Conservation (phyloP, 92 coral and sea anemone species). For the Paramuricea clavata region DNA sequence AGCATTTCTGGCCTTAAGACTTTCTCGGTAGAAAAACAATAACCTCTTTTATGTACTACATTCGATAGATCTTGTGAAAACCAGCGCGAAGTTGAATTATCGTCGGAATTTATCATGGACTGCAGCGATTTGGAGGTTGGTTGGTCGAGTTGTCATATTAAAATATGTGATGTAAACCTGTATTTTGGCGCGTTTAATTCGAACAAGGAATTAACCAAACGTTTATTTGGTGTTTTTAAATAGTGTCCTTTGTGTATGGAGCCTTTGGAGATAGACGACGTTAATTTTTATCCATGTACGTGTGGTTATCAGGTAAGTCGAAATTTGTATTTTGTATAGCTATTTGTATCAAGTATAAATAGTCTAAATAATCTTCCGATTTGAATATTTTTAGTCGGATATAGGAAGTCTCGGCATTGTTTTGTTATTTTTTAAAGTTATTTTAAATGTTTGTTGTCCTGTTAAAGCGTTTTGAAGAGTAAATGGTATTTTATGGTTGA, state of each 20-base stretch:
- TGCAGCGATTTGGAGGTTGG: constrained; percentile 36
- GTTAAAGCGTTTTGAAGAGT: background rate
- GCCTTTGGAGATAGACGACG: constrained; percentile 98
- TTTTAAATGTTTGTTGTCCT: background rate
- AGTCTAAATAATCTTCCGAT: background rate
- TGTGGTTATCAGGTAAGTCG: constrained; percentile 93
- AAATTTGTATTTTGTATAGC: background rate
- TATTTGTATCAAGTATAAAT: too few relatives aligned
- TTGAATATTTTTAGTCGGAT: background rate
- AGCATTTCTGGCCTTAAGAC: background rate
- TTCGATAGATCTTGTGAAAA: background rate
- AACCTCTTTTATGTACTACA: background rate
- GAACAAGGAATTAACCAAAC: background rate
- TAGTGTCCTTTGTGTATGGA: constrained; percentile 99
- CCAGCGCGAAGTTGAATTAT: background rate
- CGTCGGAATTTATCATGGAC: constrained; percentile 5
- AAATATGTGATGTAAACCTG: background rate
- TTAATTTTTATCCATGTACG: constrained; percentile 96
- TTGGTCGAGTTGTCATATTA: background rate
- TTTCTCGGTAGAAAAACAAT: background rate
- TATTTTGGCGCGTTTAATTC: background rate
- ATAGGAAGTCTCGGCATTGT: background rate
- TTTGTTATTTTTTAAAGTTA: background rate
- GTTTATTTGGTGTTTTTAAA: constrained; percentile 8
- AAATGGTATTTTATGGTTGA: background rate